Evolutionary conservation across 2,888 invertebrate genomes (phyloP).

Genomic region (Thyatira batis): DNA sequence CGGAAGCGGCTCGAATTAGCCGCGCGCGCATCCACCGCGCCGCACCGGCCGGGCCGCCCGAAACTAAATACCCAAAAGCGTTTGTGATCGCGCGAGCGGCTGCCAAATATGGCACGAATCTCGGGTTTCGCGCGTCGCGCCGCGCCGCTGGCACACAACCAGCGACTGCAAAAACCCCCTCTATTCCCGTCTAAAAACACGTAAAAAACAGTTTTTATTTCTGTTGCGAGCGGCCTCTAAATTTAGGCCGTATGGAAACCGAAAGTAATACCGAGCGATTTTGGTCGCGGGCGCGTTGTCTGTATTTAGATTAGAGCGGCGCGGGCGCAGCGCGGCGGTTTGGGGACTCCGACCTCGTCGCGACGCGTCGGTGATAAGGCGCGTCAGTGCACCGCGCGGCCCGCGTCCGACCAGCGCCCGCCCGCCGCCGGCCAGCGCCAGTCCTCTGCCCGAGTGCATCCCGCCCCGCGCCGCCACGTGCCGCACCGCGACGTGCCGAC

Average conservation of each 20-base stretch:
- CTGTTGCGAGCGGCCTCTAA: slow-evolving; percentile 78
- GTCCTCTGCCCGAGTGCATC: not conserved
- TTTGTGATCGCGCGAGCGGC: slow-evolving; percentile 59
- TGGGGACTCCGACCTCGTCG: slow-evolving; percentile 32
- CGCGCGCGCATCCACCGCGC: slow-evolving; percentile 44
- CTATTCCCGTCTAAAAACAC: slow-evolving; percentile 78
- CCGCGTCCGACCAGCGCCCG: slow-evolving; percentile 11
- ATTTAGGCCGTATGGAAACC: slow-evolving; percentile 80
- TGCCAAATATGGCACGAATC: slow-evolving; percentile 81
- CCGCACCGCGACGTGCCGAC: no score
- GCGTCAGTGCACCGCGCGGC: slow-evolving; percentile 10
- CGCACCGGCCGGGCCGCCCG: slow-evolving; percentile 46
- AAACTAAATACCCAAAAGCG: slow-evolving; percentile 78
- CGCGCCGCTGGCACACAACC: slow-evolving; percentile 60
- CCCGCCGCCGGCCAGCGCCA: slow-evolving; percentile 11
- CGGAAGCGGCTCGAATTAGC: slow-evolving; percentile 62
- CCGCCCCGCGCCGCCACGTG: no score
- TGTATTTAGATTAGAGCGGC: slow-evolving; percentile 77
- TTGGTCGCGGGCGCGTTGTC: slow-evolving; percentile 77
- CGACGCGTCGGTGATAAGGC: slow-evolving; percentile 25
- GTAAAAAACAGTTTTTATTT: slow-evolving; percentile 81
- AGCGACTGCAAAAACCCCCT: slow-evolving; percentile 64
- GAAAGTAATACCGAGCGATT: slow-evolving; percentile 80
- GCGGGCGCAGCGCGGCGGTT: slow-evolving; percentile 44
- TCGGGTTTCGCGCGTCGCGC: slow-evolving; percentile 69